phyloP scores from a whole-genome alignment of 2,797 vertebrate species.

The Liparis tanakae region DNA sequence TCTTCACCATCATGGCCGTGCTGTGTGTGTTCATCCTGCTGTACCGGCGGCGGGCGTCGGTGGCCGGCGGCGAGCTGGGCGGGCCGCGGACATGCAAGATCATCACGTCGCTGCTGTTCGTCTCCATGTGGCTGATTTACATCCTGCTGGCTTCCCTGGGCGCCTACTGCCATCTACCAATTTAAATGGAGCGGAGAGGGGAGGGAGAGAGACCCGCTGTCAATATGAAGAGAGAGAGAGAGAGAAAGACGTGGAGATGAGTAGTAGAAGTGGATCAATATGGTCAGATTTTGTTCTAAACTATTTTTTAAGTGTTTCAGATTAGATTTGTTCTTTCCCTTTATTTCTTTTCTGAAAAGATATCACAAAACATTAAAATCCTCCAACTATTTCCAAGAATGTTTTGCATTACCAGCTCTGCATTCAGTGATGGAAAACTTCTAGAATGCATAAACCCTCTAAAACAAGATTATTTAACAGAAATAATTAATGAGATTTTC shows the following conservation, averaged over 20 bases:
- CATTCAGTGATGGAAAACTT: not conserved
- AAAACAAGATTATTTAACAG: slow-evolving; percentile 1
- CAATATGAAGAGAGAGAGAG: slow-evolving; percentile 30
- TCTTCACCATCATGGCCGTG: slow-evolving; percentile 86
- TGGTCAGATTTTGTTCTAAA: slow-evolving; percentile 12
- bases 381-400: slow-evolving; percentile 1
- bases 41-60: slow-evolving; percentile 82
- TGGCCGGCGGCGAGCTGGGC: slow-evolving; percentile 87
- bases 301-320: slow-evolving; percentile 4
- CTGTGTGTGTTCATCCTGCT: slow-evolving; percentile 78
- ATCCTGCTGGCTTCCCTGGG: slow-evolving; percentile 87
- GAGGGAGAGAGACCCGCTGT: slow-evolving; percentile 50
- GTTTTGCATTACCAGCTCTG: not conserved
- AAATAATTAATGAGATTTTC: not conserved
- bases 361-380: slow-evolving; percentile 13
- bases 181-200: slow-evolving; percentile 66
- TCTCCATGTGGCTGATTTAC: slow-evolving; percentile 86
- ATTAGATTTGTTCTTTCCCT: slow-evolving; percentile 1
- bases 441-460: not conserved
- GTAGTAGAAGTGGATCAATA: slow-evolving; percentile 4
- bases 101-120: slow-evolving; percentile 79
- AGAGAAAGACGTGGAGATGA: slow-evolving; percentile 4
- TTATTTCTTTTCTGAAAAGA: slow-evolving; percentile 4
- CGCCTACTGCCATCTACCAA: slow-evolving; percentile 87
- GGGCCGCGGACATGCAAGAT: slow-evolving; percentile 86